Evolutionary conservation across 2,888 invertebrate genomes (phyloP).

Genomic region (Andricus quercusramuli): DNA sequence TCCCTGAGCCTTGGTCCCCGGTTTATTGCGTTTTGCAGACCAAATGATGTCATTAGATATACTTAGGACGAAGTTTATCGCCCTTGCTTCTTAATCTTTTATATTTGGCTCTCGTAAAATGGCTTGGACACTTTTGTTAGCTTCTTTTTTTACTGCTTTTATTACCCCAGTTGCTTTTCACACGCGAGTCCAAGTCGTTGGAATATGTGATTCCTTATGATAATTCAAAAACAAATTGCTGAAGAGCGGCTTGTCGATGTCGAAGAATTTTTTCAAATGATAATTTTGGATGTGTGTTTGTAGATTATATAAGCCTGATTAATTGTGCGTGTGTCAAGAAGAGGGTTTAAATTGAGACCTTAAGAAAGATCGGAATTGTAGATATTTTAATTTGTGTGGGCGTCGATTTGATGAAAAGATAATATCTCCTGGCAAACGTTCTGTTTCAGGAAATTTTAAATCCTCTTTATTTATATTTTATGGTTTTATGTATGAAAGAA

Average conservation of each 20-base stretch:
- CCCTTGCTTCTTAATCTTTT: slow-evolving; percentile 59
- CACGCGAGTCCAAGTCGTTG: neutral
- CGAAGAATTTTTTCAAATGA: slow-evolving; percentile 6
- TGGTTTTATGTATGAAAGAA: neutral
- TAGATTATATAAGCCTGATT: slow-evolving; percentile 6
- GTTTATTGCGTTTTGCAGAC: slow-evolving; percentile 67
- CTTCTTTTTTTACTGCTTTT: slow-evolving; percentile 12
- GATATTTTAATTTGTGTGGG: neutral
- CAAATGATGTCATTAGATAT: slow-evolving; percentile 75
- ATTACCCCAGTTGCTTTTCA: slow-evolving; percentile 24
- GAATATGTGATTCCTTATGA: slow-evolving; percentile 19
- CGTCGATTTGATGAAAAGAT: neutral
- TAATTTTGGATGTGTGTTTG: neutral
- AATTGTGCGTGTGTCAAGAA: neutral
- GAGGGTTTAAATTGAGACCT: neutral
- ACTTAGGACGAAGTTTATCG: slow-evolving; percentile 72
- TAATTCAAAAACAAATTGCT: slow-evolving; percentile 31
- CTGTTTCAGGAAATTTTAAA: neutral
- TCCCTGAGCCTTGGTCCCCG: slow-evolving; percentile 61
- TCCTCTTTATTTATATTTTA: neutral
- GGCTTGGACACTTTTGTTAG: slow-evolving; percentile 32
- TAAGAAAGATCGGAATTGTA: neutral
- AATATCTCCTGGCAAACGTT: neutral
- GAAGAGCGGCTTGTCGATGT: neutral
- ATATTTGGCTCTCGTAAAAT: slow-evolving; percentile 66